Evolutionary conservation across 2,888 invertebrate genomes (phyloP).

Genomic region (Cryptus viduatorius): DNA sequence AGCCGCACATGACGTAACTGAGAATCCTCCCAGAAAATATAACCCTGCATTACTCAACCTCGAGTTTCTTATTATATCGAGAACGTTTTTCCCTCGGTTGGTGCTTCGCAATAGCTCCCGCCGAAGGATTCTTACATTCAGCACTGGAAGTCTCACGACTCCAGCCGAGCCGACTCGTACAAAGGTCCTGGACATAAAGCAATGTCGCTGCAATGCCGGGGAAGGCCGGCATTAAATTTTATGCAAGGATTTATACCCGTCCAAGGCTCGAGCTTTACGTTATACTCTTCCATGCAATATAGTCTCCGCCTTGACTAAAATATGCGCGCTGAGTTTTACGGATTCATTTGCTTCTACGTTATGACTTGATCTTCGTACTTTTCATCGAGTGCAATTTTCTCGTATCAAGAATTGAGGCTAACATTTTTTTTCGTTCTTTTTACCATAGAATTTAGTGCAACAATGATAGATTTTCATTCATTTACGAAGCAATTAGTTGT

Average conservation of each 20-base stretch:
- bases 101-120: conserved; percentile 23
- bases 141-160: conserved; percentile 41
- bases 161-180: conserved; percentile 36
- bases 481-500: background rate
- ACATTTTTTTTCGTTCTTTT: background rate
- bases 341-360: background rate
- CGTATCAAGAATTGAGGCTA: background rate
- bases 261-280: conserved; percentile 62
- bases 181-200: conserved; percentile 60
- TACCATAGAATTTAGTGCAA: background rate
- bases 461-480: background rate
- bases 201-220: conserved; percentile 49
- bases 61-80: conserved; percentile 81
- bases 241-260: conserved; percentile 76
- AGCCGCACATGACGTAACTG: conserved; percentile 32
- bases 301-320: background rate
- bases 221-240: conserved; percentile 72
- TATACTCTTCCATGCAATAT: conserved; percentile 41
- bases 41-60: conserved; percentile 78
- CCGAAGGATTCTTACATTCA: conserved; percentile 45
- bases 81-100: conserved; percentile 71
- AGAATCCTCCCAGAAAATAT: conserved; percentile 75
- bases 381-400: background rate
- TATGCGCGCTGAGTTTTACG: background rate
- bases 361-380: background rate